A percentile compares a stretch with the other conserved stretches of the same genome.
phyloP scores from a whole-genome alignment of 2,888 invertebrate species.

The Epistrophella euchroma region DNA sequence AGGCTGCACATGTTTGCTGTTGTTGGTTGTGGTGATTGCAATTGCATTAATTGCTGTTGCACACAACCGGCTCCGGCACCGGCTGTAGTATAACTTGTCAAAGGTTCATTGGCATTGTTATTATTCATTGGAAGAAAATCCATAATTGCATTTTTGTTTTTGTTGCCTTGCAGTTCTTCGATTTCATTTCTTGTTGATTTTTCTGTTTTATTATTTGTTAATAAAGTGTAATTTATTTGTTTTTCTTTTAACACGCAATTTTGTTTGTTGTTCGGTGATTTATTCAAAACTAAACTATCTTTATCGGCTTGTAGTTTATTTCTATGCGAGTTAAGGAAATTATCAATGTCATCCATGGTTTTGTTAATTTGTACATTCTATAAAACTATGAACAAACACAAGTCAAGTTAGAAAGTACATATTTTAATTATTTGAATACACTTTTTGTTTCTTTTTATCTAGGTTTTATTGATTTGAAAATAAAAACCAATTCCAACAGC shows the following conservation, averaged over 20 bases:
- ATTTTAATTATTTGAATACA: background rate
- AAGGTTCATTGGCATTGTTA: conserved; percentile 55
- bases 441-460: background rate
- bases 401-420: background rate
- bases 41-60: conserved; percentile 10
- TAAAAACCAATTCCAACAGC: background rate
- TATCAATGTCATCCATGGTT: conserved; percentile 57
- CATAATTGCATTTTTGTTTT: conserved; percentile 44
- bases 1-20: conserved; percentile 31
- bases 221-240: background rate
- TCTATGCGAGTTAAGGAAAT: conserved; percentile 41
- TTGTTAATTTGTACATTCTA: conserved; percentile 3
- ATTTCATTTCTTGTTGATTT: conserved; percentile 44
- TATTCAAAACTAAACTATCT: conserved; percentile 19
- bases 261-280: background rate
- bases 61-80: conserved; percentile 13
- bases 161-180: conserved; percentile 21
- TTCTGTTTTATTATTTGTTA: background rate
- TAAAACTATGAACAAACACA: background rate
- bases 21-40: conserved; percentile 23
- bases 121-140: conserved; percentile 55
- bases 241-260: conserved; percentile 12
- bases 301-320: conserved; percentile 48
- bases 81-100: background rate
- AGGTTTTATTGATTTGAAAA: background rate